Base-by-base conservation (phyloP, 2,113 vertebrate species). In the Trogon surrucura region DNA sequence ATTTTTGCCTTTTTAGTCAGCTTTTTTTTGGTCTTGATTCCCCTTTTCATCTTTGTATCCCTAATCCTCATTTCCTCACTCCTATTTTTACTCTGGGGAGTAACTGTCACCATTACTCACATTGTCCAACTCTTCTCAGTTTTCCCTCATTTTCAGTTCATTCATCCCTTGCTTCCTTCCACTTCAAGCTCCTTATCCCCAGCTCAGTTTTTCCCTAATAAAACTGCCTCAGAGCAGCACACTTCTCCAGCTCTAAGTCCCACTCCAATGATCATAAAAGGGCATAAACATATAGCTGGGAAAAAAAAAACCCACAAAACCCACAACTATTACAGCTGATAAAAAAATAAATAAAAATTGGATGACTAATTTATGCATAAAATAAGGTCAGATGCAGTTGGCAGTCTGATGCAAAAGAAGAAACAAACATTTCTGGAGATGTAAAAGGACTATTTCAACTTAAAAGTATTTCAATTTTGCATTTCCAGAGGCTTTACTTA, bases 91-190 rank as follows among this genome's bases (percentile, higher is more conserved):
- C 47, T 89, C 36, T 30, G 50, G 16, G 44, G 77, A 92, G 45
- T 66, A 82, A 89, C 61, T 80, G n/a, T 88, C 84, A 93, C 66
- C 70, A 85, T 82, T 45, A 89, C 41, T 93, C 69, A 72, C n/a
- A 77, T 1, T 66, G 81, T 80, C 91, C 87, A 91, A 32, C 74
- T 58, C 58, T 64, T 83, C 78, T 79, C 83, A 86, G 56, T 56
- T 79, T 92, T 89, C 80, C n/a, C 45, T 89, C 62, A 91, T 87
- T 95, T 95, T 95, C 73, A 79, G 16, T 81, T 92, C 32, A 61
- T 91, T 91, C 78, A 81, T 82, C 26, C 84, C 29, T 80, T 85
- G 61, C 67, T 94, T 94, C 70, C 66, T 94, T 94, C 80, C 48
- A 75, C 61, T 72, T 85, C 50, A 88, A 88, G 74, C 38, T 83